A percentile compares a stretch with the other conserved stretches of the same genome.
Conservation (phyloP, 2,888 invertebrate genomes). For the Plusia festucae region DNA sequence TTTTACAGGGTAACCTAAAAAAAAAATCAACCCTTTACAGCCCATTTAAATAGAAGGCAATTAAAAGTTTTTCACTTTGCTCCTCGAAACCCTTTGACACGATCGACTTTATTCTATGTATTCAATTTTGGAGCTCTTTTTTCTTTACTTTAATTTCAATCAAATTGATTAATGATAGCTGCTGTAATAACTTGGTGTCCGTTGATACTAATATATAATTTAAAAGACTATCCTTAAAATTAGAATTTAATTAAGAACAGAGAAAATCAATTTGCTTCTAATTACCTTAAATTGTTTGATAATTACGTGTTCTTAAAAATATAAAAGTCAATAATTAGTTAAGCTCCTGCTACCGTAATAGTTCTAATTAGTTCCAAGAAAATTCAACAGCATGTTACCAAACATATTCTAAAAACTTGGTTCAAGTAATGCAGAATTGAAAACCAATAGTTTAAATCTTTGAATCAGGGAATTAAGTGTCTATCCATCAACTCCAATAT, state of each 20-base stretch:
- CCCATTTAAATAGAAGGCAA: slow-evolving; percentile 55
- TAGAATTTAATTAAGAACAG: background rate
- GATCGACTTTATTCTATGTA: slow-evolving; percentile 52
- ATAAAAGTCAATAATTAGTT: background rate
- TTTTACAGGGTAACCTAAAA: slow-evolving; percentile 45
- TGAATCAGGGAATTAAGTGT: no score
- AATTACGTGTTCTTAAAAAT: background rate
- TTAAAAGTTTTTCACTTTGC: slow-evolving; percentile 62
- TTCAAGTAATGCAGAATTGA: no score
- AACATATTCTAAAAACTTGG: no score
- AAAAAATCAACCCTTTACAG: slow-evolving; percentile 54
- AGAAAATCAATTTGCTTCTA: background rate
- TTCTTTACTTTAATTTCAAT: slow-evolving; percentile 37
- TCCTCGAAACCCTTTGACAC: slow-evolving; percentile 55
- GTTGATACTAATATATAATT: no score
- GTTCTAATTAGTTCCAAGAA: no score
- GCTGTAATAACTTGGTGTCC: slow-evolving; percentile 17
- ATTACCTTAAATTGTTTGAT: background rate
- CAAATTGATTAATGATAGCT: slow-evolving; percentile 49
- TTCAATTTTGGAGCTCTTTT: slow-evolving; percentile 42
- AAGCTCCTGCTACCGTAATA: no score
- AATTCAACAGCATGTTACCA: no score
- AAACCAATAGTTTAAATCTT: no score
- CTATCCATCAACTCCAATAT: no score
- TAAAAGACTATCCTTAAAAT: background rate